phyloP scores from a whole-genome alignment of 1,140 invertebrate species.

The Procambarus clarkii region DNA sequence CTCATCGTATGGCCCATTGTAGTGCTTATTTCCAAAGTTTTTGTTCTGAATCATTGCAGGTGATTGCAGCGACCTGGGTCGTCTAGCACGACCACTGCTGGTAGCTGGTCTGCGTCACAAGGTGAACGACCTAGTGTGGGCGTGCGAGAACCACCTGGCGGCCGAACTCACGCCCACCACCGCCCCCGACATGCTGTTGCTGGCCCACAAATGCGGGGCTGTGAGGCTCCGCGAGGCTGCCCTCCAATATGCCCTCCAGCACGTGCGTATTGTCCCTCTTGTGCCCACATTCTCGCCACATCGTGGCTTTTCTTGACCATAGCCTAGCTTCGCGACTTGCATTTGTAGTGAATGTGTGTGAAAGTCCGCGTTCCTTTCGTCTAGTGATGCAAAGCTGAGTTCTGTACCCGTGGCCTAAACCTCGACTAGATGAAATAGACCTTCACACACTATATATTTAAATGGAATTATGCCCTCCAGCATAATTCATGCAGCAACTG shows the following conservation, averaged over 20 bases:
- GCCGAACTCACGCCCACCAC: slow-evolving; percentile 9
- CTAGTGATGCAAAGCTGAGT: too few relatives aligned
- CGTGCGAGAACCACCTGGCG: slow-evolving; percentile 14
- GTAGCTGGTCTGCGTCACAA: slow-evolving; percentile 8
- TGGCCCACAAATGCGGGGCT: slow-evolving; percentile 17
- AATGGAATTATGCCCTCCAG: too few relatives aligned
- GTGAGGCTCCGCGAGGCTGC: background rate
- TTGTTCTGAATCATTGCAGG: background rate
- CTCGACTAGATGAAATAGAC: too few relatives aligned
- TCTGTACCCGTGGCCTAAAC: too few relatives aligned
- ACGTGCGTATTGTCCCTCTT: background rate
- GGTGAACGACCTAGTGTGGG: background rate
- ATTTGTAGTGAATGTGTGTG: too few relatives aligned
- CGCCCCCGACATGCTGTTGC: slow-evolving; percentile 11
- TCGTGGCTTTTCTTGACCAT: too few relatives aligned
- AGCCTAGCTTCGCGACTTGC: too few relatives aligned
- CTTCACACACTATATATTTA: too few relatives aligned
- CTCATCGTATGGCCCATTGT: background rate
- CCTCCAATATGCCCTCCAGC: slow-evolving; percentile 10
- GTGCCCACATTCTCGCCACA: too few relatives aligned
- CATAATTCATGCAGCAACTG: too few relatives aligned
- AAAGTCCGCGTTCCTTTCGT: too few relatives aligned
- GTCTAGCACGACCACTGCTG: slow-evolving; percentile 5
- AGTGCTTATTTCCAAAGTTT: background rate
- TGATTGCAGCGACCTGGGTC: slow-evolving; percentile 5